A percentile compares a stretch with the other conserved stretches of the same genome.
Evolutionary conservation across 2,797 vertebrate species (phyloP).

Genomic region (Poeciliopsis paucimaculata): DNA sequence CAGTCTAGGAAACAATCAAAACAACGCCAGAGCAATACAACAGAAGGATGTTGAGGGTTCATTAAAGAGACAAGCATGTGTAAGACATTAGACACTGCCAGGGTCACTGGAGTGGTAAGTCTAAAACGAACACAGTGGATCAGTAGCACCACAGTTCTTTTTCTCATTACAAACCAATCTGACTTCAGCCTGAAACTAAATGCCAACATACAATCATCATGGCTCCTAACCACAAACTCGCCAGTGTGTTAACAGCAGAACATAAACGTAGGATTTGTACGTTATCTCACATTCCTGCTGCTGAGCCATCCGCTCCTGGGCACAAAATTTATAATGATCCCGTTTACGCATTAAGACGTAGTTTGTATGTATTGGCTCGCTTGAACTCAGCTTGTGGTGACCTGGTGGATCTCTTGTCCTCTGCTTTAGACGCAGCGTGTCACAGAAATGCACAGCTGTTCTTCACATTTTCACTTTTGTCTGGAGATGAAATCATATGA

Average conservation of each 20-base stretch:
- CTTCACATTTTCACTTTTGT: slow-evolving; percentile 14
- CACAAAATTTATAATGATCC: slow-evolving; percentile 50
- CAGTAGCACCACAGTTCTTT: not conserved
- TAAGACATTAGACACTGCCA: not conserved
- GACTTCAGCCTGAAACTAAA: slow-evolving; percentile 44
- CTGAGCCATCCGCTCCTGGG: slow-evolving; percentile 47
- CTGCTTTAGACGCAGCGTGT: slow-evolving; percentile 21
- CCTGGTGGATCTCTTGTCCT: slow-evolving; percentile 12
- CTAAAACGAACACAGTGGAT: slow-evolving; percentile 13
- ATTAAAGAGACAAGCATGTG: slow-evolving; percentile 9
- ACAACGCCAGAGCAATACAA: not conserved
- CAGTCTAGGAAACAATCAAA: not conserved
- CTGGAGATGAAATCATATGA: not conserved
- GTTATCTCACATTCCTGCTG: slow-evolving; percentile 63
- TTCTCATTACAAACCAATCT: slow-evolving; percentile 25
- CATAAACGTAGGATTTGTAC: slow-evolving; percentile 55
- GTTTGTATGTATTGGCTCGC: slow-evolving; percentile 49
- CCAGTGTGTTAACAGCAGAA: slow-evolving; percentile 59
- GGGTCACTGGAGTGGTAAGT: slow-evolving; percentile 5
- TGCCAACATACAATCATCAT: slow-evolving; percentile 51
- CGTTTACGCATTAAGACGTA: slow-evolving; percentile 40
- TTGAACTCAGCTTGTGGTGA: slow-evolving; percentile 56
- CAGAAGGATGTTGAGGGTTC: not conserved
- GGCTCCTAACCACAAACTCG: slow-evolving; percentile 64
- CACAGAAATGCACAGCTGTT: slow-evolving; percentile 32